These are phyloP conservation scores for Elaeidobius kamerunicus DNA, from an alignment of 2,888 invertebrate genomes.

Conservation along the genomic window DNA sequence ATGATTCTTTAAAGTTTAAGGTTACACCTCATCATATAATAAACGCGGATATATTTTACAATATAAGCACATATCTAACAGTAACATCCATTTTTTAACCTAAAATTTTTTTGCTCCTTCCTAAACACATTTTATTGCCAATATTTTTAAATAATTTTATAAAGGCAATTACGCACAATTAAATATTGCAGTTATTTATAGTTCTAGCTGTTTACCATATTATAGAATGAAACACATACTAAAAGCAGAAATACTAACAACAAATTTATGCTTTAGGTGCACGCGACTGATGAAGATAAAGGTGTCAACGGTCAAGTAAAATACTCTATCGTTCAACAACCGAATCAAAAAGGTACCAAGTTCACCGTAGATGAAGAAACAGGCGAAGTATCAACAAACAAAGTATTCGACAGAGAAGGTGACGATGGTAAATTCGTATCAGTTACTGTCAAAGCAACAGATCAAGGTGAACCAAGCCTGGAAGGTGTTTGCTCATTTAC, in stretches of 20 bases:
- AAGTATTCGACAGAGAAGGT: constrained; percentile 95
- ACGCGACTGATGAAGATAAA: constrained; percentile 94
- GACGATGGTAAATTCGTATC: constrained; percentile 96
- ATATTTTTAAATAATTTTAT: no score
- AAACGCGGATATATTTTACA: no score
- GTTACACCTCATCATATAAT: no score
- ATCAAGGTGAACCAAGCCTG: constrained; percentile 96
- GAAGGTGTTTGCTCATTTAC: constrained; percentile 99
- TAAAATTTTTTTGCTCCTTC: no score
- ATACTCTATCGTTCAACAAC: constrained; percentile 96
- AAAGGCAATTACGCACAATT: no score
- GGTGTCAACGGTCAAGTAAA: constrained; percentile 94
- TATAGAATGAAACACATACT: background rate
- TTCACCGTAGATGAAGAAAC: constrained; percentile 95
- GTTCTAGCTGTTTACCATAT: no score
- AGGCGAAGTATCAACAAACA: constrained; percentile 91
- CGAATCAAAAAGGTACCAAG: constrained; percentile 91
- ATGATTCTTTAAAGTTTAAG: no score
- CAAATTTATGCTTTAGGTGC: constrained; percentile 49
- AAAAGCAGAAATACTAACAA: no score
- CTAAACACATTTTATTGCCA: no score
- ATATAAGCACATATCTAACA: no score
- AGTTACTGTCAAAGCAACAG: constrained; percentile 95
- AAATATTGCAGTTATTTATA: no score
- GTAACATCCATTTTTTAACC: no score